Conservation (phyloP, 2,113 vertebrate species). For the Daboia siamensis region DNA sequence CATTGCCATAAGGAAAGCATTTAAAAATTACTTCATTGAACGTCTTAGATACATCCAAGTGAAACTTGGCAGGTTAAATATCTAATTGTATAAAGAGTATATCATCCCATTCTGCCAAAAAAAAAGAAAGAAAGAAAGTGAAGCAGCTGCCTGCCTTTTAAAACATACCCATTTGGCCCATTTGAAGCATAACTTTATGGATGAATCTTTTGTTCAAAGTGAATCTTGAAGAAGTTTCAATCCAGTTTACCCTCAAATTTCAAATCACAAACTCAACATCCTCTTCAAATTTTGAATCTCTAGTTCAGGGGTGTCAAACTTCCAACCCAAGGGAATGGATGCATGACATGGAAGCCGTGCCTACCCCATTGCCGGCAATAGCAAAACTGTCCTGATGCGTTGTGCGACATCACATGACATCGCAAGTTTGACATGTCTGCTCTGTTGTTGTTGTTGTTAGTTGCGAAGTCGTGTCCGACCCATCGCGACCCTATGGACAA, state of each 20-base stretch:
- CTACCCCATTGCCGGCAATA: too few species aligned
- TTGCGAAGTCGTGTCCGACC: too few species aligned
- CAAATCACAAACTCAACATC: neutral
- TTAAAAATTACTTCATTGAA: neutral
- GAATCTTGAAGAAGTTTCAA: neutral
- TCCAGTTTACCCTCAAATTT: neutral
- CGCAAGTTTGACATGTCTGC: too few species aligned
- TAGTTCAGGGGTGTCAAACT: neutral
- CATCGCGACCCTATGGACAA: too few species aligned
- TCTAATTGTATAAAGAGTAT: neutral
- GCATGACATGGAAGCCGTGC: too few species aligned
- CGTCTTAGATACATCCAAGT: neutral
- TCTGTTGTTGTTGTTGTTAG: too few species aligned
- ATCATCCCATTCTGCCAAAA: neutral
- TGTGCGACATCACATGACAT: too few species aligned
- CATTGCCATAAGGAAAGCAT: neutral
- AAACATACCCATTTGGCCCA: neutral
- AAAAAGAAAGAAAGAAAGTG: neutral
- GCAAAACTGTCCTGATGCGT: too few species aligned
- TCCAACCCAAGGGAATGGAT: too few species aligned
- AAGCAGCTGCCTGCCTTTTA: neutral
- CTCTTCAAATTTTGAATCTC: neutral
- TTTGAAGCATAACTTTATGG: neutral
- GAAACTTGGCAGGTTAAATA: neutral
- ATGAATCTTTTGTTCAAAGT: neutral